phyloP scores from a whole-genome alignment of 2,113 vertebrate genomes.

The Salvelinus sp. region DNA sequence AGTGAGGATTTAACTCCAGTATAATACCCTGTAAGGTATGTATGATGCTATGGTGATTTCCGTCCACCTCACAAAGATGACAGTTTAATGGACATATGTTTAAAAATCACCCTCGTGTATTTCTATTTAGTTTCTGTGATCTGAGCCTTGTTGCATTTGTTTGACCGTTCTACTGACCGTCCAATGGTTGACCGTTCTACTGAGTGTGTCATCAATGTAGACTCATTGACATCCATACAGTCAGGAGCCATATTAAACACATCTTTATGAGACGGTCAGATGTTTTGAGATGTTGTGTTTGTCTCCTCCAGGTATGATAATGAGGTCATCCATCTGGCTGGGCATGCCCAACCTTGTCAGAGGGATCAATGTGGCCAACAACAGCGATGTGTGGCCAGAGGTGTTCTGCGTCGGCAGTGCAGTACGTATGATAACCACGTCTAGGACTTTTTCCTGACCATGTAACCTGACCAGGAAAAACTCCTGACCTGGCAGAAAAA shows the following conservation, averaged over 20 bases:
- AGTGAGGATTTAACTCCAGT: neutral
- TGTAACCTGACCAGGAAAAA: too few species aligned
- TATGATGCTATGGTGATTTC: neutral
- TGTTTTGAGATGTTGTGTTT: neutral
- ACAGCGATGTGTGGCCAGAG: constrained; percentile 79
- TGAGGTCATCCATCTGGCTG: constrained; percentile 88
- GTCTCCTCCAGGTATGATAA: constrained; percentile 76
- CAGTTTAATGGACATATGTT: too few species aligned
- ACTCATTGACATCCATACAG: too few species aligned
- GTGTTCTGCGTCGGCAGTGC: constrained; percentile 89
- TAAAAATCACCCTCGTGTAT: too few species aligned
- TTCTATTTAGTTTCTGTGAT: neutral
- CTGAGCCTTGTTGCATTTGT: neutral
- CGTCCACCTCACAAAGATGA: neutral
- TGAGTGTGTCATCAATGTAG: neutral
- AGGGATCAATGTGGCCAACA: constrained; percentile 74
- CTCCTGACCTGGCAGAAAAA: too few species aligned
- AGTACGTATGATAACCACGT: constrained; percentile 70
- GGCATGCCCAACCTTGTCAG: constrained; percentile 78
- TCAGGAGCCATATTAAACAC: too few species aligned
- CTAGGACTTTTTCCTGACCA: too few species aligned
- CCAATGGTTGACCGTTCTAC: too few species aligned
- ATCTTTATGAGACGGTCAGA: too few species aligned
- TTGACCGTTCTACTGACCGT: neutral
- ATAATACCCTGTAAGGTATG: neutral